Percentiles rank a stretch among this genome's conserved stretches.
These are phyloP conservation scores for Gerris lacustris DNA, from an alignment of 2,888 invertebrate species.

Conservation along the genomic window DNA sequence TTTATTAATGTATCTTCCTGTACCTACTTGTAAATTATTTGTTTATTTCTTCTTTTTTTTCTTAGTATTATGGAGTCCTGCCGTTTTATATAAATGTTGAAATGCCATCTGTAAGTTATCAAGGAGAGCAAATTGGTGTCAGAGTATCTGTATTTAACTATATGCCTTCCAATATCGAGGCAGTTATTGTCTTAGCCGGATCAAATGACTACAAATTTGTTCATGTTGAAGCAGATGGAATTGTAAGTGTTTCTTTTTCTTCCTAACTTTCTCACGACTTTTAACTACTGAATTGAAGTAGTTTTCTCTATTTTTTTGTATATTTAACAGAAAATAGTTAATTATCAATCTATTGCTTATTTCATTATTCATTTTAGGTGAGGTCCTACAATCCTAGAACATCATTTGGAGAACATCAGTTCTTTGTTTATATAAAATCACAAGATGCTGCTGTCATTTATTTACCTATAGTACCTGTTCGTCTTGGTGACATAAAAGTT, in stretches of 20 bases:
- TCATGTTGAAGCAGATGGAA: slow-evolving; percentile 78
- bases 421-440: slow-evolving; percentile 71
- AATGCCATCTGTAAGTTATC: slow-evolving; percentile 67
- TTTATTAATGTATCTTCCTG: neutral
- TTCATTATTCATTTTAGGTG: slow-evolving; percentile 35
- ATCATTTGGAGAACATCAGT: slow-evolving; percentile 86
- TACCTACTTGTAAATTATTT: slow-evolving; percentile 1
- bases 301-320: no score
- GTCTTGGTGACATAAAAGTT: slow-evolving; percentile 61
- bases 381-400: slow-evolving; percentile 82
- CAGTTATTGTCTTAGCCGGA: slow-evolving; percentile 70
- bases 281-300: neutral
- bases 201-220: slow-evolving; percentile 82
- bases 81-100: slow-evolving; percentile 93
- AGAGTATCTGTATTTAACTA: slow-evolving; percentile 90
- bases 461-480: slow-evolving; percentile 75
- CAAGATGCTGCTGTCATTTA: slow-evolving; percentile 74
- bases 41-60: neutral
- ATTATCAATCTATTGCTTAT: no score
- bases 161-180: slow-evolving; percentile 70
- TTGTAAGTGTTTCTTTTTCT: slow-evolving; percentile 41
- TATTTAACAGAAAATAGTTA: no score
- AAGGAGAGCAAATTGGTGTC: slow-evolving; percentile 88
- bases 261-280: neutral
- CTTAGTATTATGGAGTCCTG: slow-evolving; percentile 70